Evolutionary conservation across 2,888 invertebrate species (phyloP), one percentile per base, ranked within the genome.

Genomic region (Nysson spinosus): DNA sequence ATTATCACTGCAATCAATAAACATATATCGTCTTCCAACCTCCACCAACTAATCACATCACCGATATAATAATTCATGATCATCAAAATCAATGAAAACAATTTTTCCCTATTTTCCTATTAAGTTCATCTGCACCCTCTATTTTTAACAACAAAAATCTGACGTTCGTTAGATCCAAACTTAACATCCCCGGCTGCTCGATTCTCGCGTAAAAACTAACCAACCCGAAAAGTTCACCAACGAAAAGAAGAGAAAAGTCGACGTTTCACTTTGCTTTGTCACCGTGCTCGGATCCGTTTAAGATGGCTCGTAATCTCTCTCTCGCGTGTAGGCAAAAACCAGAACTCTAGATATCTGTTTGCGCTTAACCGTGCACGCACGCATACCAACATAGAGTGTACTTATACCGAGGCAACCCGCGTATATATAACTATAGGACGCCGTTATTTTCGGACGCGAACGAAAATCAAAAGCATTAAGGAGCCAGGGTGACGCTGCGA

Each of bases 401-500:
- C n/a, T n/a, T n/a, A n/a, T n/a, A n/a, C n/a, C n/a, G n/a, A n/a
- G n/a, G n/a, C n/a, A n/a, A n/a, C n/a, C n/a, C n/a, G n/a, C n/a
- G 49, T 28, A 28, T 11, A 32, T 5, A 39, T 46, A 60, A 55
- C 57, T 62, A 60, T 58, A 62, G 32, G 51, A 63, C 54, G 64
- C 35, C 54, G 69, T 76, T 76, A 76, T 76, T 76, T 76, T 77
- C 60, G 68, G 76, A 66, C 46, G 26, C 64, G 56, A 67, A 71
- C 56, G 58, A 75, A 69, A 76, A 73, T 74, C 77, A 67, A 71
- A 69, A 60, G 56, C 66, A 37, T 65, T 55, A 71, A 75, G 60
- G 62, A 68, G 70, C 37, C 50, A 49, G 64, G 50, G 62, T 60
- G 61, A 57, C 50, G 52, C 32, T 26, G 34, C 26, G 37, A 12